Evolutionary conservation across 2,888 invertebrate genomes (phyloP).

Genomic region (Molorchus minor): DNA sequence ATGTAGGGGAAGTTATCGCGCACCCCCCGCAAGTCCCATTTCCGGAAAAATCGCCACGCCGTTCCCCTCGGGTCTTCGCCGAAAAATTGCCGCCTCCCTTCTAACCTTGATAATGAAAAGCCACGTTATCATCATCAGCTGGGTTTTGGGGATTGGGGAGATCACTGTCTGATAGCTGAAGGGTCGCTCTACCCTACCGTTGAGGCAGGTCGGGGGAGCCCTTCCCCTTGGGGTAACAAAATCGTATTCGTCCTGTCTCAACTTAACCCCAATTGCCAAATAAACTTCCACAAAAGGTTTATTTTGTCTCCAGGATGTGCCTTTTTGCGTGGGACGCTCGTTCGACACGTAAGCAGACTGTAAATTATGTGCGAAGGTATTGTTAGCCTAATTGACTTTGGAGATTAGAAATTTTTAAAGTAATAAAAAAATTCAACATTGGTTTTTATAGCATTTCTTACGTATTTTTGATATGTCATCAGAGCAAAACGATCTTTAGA

Average conservation of each 20-base stretch:
- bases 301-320: slow-evolving; percentile 39
- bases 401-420: too few species aligned
- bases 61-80: neutral
- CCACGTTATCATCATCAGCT: slow-evolving; percentile 49
- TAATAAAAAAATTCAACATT: too few species aligned
- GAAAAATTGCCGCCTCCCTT: slow-evolving; percentile 38
- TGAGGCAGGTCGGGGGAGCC: slow-evolving; percentile 53
- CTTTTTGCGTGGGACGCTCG: slow-evolving; percentile 3
- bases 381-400: neutral
- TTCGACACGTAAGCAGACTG: neutral
- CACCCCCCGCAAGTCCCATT: too few species aligned
- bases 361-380: slow-evolving; percentile 7
- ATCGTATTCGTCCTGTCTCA: slow-evolving; percentile 51
- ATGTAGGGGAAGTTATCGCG: too few species aligned
- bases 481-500: too few species aligned
- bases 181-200: slow-evolving; percentile 54
- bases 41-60: too few species aligned
- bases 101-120: slow-evolving; percentile 51
- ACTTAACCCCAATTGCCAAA: slow-evolving; percentile 49
- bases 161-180: slow-evolving; percentile 46
- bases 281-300: slow-evolving; percentile 47
- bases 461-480: too few species aligned
- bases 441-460: too few species aligned
- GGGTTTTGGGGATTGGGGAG: slow-evolving; percentile 48
- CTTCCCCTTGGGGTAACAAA: slow-evolving; percentile 51